Percentiles rank a stretch among this genome's conserved stretches.
Evolutionary conservation across 2,888 invertebrate genomes (phyloP).

Genomic region (Girardia tigrina): DNA sequence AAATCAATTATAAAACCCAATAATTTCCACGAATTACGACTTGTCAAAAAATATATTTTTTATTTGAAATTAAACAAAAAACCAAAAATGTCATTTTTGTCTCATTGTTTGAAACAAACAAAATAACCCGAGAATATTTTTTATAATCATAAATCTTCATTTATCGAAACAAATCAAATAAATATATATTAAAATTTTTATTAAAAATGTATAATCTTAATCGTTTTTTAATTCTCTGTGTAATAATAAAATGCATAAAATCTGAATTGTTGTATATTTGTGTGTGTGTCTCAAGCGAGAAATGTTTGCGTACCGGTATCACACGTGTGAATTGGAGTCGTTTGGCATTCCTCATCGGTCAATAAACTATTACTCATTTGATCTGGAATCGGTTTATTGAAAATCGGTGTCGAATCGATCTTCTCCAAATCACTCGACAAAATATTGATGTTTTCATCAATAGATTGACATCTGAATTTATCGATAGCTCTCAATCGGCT

Average conservation of each 20-base stretch:
- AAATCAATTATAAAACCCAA: too few relatives aligned
- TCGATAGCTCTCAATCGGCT: neutral
- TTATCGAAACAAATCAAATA: neutral
- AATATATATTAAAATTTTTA: neutral
- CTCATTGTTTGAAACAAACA: too few relatives aligned
- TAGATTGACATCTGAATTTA: neutral
- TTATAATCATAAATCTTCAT: too few relatives aligned
- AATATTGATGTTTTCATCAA: neutral
- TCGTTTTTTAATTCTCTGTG: too few relatives aligned
- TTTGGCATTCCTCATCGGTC: slow-evolving; percentile 8
- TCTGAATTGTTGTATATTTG: too few relatives aligned
- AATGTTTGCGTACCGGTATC: slow-evolving; percentile 13
- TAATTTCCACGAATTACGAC: too few relatives aligned
- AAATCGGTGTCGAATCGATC: neutral
- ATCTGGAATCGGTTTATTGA: neutral
- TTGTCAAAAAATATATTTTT: too few relatives aligned
- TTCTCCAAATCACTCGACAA: neutral
- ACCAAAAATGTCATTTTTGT: too few relatives aligned
- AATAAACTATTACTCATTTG: neutral
- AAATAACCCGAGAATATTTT: too few relatives aligned
- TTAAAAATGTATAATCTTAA: slow-evolving; percentile 11
- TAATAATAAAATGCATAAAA: slow-evolving; percentile 18
- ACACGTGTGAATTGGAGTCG: neutral
- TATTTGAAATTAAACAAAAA: too few relatives aligned
- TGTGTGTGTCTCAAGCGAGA: neutral